These are phyloP conservation scores for Lophotis ruficrista DNA, from an alignment of 2,113 vertebrate genomes.

Conservation along the genomic window DNA sequence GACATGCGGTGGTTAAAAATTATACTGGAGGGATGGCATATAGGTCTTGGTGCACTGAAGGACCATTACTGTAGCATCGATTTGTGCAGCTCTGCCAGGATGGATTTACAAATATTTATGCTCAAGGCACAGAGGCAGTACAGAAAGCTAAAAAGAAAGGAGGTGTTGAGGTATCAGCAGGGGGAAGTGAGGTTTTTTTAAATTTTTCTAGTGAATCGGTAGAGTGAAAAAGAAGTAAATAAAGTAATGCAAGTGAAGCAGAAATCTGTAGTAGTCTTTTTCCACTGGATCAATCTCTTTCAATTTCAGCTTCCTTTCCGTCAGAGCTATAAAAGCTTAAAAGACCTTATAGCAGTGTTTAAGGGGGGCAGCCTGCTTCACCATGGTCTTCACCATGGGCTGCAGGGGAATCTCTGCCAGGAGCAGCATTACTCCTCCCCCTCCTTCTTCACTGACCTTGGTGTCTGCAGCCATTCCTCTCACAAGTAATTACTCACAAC, in stretches of 20 bases:
- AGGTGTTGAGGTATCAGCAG: neutral
- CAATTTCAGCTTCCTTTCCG: neutral
- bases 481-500: too few species aligned
- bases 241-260: neutral
- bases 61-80: neutral
- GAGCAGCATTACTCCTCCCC: too few species aligned
- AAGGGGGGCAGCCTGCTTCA: too few species aligned
- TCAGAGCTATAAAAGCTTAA: neutral
- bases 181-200: fast-evolving
- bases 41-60: neutral
- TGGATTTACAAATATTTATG: neutral
- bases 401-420: too few species aligned
- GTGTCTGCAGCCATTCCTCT: too few species aligned
- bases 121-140: neutral
- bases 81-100: neutral
- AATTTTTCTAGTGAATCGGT: neutral
- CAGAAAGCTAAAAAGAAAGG: neutral
- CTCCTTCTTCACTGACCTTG: too few species aligned
- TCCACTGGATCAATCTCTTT: neutral
- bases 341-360: too few species aligned
- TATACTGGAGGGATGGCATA: fast-evolving
- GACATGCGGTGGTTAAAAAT: neutral
- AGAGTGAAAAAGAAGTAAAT: neutral
- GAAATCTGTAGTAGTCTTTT: neutral
- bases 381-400: too few species aligned